These are phyloP conservation scores for Mus caroli DNA, from an alignment of 2,797 vertebrate genomes.

Conservation along the genomic window DNA sequence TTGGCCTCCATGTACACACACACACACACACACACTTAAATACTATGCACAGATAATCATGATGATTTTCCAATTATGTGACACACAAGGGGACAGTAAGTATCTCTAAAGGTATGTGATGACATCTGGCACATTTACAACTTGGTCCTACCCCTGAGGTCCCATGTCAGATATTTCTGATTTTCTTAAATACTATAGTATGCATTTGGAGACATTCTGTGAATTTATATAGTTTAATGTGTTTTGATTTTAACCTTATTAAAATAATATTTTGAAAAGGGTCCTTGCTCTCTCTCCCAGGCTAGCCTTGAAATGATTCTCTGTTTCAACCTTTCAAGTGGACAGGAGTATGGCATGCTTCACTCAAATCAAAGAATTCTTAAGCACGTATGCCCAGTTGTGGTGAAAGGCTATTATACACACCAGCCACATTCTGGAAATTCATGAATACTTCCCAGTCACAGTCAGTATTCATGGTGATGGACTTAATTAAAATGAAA, in stretches of 20 bases:
- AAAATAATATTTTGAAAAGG: not conserved
- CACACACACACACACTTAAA: not conserved
- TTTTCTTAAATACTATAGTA: not conserved
- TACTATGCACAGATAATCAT: not conserved
- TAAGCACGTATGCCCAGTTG: not conserved
- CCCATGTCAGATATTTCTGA: not conserved
- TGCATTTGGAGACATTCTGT: not conserved
- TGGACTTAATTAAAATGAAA: not conserved
- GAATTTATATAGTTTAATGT: not conserved
- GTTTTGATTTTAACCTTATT: not conserved
- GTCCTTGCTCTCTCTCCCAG: not conserved
- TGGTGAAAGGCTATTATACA: not conserved
- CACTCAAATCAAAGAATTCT: not conserved
- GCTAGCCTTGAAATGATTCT: not conserved
- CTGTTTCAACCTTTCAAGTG: not conserved
- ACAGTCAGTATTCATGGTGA: not conserved
- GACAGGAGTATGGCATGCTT: not conserved
- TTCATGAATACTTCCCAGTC: not conserved
- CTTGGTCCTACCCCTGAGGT: not conserved
- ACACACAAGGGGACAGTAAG: not conserved
- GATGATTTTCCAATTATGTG: not conserved
- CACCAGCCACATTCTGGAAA: too few species aligned
- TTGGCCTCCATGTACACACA: not conserved
- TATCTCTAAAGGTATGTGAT: not conserved
- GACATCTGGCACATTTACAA: not conserved